Percentiles rank a stretch among this genome's conserved stretches.
Conservation (phyloP, 2,888 invertebrate species). For the Pheosia gnoma region DNA sequence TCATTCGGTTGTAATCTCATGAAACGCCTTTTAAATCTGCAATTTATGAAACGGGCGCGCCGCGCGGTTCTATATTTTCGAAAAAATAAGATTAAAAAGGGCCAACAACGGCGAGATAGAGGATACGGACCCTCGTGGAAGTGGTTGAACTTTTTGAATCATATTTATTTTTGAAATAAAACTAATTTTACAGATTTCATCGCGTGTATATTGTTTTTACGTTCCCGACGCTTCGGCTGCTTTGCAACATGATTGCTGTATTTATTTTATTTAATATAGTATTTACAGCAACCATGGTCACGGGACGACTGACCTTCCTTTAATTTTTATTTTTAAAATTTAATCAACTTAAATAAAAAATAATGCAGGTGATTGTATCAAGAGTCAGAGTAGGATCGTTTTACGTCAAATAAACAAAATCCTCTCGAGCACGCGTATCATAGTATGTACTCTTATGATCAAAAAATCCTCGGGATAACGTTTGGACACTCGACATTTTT, state of each 20-base stretch:
- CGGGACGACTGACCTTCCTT: too few species aligned
- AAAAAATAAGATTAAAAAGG: slow-evolving; percentile 47
- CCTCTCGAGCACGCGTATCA: neutral
- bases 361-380: neutral
- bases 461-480: neutral
- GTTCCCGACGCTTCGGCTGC: too few species aligned
- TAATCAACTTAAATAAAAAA: too few species aligned
- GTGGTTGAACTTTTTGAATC: slow-evolving; percentile 49
- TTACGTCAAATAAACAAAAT: neutral
- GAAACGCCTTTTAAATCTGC: slow-evolving; percentile 11
- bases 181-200: too few species aligned
- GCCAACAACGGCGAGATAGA: slow-evolving; percentile 48
- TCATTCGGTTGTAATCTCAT: slow-evolving; percentile 13
- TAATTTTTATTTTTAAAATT: too few species aligned
- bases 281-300: slow-evolving; percentile 17
- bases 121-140: slow-evolving; percentile 42
- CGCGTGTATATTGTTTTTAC: too few species aligned
- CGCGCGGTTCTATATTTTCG: slow-evolving; percentile 21
- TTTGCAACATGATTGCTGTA: too few species aligned
- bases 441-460: too few species aligned
- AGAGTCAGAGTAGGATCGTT: neutral
- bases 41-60: slow-evolving; percentile 13
- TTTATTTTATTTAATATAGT: too few species aligned
- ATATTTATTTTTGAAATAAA: slow-evolving; percentile 46
- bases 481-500: slow-evolving; percentile 15